These are phyloP conservation scores for Nomada fucata DNA, from an alignment of 2,888 invertebrate genomes.

Conservation along the genomic window DNA sequence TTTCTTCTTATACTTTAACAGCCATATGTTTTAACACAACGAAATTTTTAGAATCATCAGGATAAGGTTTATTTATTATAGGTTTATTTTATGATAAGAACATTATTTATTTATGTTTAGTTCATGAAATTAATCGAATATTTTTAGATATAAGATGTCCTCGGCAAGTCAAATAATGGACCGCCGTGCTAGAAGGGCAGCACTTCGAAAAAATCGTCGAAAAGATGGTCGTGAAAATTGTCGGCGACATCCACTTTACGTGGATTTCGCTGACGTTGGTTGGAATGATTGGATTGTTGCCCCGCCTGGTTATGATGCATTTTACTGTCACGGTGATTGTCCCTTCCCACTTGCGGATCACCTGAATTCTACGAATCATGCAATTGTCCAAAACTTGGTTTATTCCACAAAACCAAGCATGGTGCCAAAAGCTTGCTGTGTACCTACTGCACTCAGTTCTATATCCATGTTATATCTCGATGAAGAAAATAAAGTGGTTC, in stretches of 20 bases:
- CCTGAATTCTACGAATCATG: slow-evolving; percentile 98
- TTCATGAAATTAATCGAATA: no score
- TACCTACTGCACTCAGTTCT: slow-evolving; percentile 96
- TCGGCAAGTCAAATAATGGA: slow-evolving; percentile 84
- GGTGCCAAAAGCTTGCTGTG: slow-evolving; percentile 98
- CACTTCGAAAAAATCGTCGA: slow-evolving; percentile 87
- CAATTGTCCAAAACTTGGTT: slow-evolving; percentile 98
- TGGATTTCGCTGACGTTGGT: slow-evolving; percentile 97
- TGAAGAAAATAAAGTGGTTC: slow-evolving; percentile 96
- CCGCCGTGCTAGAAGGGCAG: slow-evolving; percentile 85
- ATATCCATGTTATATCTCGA: slow-evolving; percentile 99
- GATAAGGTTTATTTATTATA: background rate
- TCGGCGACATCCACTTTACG: slow-evolving; percentile 94
- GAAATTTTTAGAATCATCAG: background rate
- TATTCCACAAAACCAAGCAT: slow-evolving; percentile 95
- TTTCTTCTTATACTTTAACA: background rate
- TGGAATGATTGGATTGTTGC: slow-evolving; percentile 99
- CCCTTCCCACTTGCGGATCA: slow-evolving; percentile 97
- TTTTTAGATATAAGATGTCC: slow-evolving; percentile 83
- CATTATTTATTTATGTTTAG: no score
- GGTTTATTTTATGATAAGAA: background rate
- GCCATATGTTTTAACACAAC: background rate
- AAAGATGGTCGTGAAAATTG: slow-evolving; percentile 92
- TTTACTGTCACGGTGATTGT: slow-evolving; percentile 97
- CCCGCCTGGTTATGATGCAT: slow-evolving; percentile 97